Base-by-base conservation (phyloP, 2,113 vertebrate species). In the Trogon melanurus region DNA sequence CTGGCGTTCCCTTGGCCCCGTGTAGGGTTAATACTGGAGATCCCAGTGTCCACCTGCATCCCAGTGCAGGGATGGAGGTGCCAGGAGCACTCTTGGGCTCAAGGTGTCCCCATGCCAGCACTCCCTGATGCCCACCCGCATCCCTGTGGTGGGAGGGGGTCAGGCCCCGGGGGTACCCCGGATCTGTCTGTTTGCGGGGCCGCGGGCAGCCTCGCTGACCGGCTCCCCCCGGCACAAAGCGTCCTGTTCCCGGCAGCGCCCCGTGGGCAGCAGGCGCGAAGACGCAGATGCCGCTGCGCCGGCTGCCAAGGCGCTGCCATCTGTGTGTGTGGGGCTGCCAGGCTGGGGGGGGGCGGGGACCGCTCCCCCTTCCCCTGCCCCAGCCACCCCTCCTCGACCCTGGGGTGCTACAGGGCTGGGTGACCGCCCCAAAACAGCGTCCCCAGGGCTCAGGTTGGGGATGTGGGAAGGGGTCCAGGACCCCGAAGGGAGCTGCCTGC, bases 261-360 rank as follows among this genome's bases (percentile, higher is more conserved):
- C 96, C 73, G 95, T 94, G 93, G 96, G 94, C 94, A 78, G 94
- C 82, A 57, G 88, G 90, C 38, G 45, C 32, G 45, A 81, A 95
- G 95, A 90, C 94, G 1, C 94, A 97, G 96, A 97, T 93, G 94
- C 95, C 72, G 47, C 92, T 10, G 51, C 4, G n/a, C 75, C 29
- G 75, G 64, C 92, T 96, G 96, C 96, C 95, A 91, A 95, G 78
- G 90, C 54, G 10, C 94, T 93, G 95, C 96, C 95, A 96, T 94
- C 95, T 95, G 95, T 54, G 89, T 86, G 72, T 19, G 4, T 19
- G 4, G 93, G 58, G 93, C 91, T 91, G 96, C 96, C 96, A 95
- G 91, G 93, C 75, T 27, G 47, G 56, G 75, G 60, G 60, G 41
- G 89, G 45, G 50, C 61, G 73, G 67, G 21, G 32, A 5, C 61